Conservation (phyloP, 2,888 invertebrate genomes). For the Eumerus sabulonum region DNA sequence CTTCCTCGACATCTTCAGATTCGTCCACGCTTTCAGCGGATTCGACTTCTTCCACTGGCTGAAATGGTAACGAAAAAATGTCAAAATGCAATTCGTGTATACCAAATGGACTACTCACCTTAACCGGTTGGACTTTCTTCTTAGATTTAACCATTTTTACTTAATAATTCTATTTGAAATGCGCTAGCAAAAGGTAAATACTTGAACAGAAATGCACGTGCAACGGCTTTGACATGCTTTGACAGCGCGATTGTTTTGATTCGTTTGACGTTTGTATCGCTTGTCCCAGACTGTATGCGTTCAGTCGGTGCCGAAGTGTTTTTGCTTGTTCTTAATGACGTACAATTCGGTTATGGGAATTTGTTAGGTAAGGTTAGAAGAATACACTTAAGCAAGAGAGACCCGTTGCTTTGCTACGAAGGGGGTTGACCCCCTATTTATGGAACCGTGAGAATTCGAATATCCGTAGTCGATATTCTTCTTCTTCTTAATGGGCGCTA, state of each 20-base stretch:
- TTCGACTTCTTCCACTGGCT: constrained; percentile 24
- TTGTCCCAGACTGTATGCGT: too few relatives aligned
- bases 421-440: too few relatives aligned
- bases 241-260: constrained; percentile 32
- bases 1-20: constrained; percentile 33
- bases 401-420: too few relatives aligned
- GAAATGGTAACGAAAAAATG: neutral
- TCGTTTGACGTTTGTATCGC: neutral
- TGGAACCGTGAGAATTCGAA: too few relatives aligned
- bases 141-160: constrained; percentile 47
- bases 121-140: constrained; percentile 29
- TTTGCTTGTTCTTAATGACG: too few relatives aligned
- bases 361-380: too few relatives aligned
- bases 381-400: too few relatives aligned
- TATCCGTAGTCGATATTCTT: too few relatives aligned
- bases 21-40: constrained; percentile 20
- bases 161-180: neutral
- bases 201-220: constrained; percentile 38
- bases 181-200: neutral
- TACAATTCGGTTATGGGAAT: too few relatives aligned
- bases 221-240: constrained; percentile 29
- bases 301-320: too few relatives aligned
- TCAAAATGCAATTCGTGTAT: neutral
- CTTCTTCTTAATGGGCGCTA: too few relatives aligned
- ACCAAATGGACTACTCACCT: constrained; percentile 13